Evolutionary conservation across 2,888 invertebrate species (phyloP).

Genomic region (Watsonalla binaria): DNA sequence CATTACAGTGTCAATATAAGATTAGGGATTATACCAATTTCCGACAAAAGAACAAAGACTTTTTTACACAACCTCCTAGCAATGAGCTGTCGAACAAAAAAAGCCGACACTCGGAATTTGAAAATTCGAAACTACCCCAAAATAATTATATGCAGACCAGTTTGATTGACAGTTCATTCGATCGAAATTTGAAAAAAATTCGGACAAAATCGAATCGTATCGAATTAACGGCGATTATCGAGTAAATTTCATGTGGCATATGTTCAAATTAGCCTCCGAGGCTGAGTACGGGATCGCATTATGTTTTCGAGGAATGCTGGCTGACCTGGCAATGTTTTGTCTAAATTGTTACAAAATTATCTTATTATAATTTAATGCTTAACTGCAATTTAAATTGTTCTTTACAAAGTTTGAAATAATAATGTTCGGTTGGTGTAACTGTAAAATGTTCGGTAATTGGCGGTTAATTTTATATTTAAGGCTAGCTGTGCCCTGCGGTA

Average conservation of each 20-base stretch:
- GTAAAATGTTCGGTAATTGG: background rate
- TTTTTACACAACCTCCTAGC: constrained; percentile 52
- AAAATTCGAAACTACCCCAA: constrained; percentile 48
- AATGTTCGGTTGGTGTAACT: background rate
- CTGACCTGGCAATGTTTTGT: constrained; percentile 2
- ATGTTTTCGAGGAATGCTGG: constrained; percentile 14
- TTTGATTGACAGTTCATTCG: constrained; percentile 64
- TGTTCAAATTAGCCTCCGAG: constrained; percentile 49
- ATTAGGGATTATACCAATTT: constrained; percentile 76
- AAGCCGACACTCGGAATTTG: constrained; percentile 2
- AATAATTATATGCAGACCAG: constrained; percentile 61
- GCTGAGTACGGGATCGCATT: constrained; percentile 27
- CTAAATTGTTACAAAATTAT: constrained; percentile 2
- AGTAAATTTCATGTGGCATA: constrained; percentile 70
- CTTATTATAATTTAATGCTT: constrained; percentile 1
- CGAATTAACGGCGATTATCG: constrained; percentile 73
- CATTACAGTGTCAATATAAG: constrained; percentile 77
- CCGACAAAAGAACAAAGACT: constrained; percentile 50
- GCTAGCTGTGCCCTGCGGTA: too few relatives aligned
- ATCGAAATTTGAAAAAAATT: constrained; percentile 28
- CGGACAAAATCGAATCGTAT: constrained; percentile 43
- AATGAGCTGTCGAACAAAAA: constrained; percentile 55
- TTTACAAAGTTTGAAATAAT: background rate
- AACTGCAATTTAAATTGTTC: background rate
- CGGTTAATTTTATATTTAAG: too few relatives aligned